Evolutionary conservation across 2,113 vertebrate species (phyloP).

Genomic region (Gymnobelideus leadbeateri): DNA sequence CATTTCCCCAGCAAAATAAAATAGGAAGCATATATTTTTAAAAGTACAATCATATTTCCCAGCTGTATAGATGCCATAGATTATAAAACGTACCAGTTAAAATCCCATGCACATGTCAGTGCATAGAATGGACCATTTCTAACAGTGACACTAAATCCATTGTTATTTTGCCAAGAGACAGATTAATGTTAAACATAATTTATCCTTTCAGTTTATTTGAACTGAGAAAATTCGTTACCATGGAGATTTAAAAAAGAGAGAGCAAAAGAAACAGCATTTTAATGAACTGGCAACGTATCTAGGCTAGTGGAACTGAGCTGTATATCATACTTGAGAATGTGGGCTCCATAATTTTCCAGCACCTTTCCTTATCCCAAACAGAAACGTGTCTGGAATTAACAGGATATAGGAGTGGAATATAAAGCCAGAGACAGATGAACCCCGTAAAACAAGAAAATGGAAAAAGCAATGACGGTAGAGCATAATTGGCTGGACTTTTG

Average conservation of each 20-base stretch:
- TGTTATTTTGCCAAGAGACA: constrained; percentile 81
- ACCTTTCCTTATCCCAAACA: not conserved
- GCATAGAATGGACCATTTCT: constrained; percentile 61
- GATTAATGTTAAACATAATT: constrained; percentile 77
- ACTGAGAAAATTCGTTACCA: constrained; percentile 74
- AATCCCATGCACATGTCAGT: not conserved
- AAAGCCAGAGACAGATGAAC: not conserved
- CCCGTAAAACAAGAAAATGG: not conserved
- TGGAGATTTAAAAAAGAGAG: constrained; percentile 74
- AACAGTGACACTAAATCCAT: constrained; percentile 70
- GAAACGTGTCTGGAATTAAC: constrained; percentile 48
- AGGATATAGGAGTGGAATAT: constrained; percentile 27
- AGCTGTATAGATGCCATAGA: rapidly evolving
- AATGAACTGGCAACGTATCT: constrained; percentile 72
- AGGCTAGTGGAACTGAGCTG: constrained; percentile 54
- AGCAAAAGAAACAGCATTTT: constrained; percentile 72
- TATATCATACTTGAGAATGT: constrained; percentile 53
- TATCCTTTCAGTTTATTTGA: constrained; percentile 78
- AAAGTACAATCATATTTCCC: not conserved
- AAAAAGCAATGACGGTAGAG: no score
- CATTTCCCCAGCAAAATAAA: not conserved
- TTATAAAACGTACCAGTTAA: rapidly evolving
- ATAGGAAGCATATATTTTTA: rapidly evolving
- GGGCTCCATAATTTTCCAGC: not conserved
- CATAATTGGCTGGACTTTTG: rapidly evolving